These are phyloP conservation scores for Reticulitermes lucifugus DNA, from an alignment of 2,888 invertebrate genomes.

Conservation along the genomic window DNA sequence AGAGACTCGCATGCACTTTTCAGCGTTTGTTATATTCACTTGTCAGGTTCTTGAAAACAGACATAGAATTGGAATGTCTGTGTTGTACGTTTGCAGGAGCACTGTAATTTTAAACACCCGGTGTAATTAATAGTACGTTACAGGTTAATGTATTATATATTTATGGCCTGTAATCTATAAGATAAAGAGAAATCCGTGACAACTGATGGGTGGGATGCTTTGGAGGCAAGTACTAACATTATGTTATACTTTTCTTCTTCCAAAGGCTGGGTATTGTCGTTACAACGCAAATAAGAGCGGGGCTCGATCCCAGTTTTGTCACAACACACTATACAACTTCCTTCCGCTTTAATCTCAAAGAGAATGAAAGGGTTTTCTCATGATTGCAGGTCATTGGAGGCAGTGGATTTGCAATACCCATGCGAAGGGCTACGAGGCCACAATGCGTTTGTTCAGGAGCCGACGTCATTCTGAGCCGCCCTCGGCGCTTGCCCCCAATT, in stretches of 20 bases:
- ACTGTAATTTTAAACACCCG: too few relatives aligned
- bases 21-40: too few relatives aligned
- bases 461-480: constrained; percentile 73
- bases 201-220: too few relatives aligned
- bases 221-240: too few relatives aligned
- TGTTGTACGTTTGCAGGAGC: too few relatives aligned
- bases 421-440: constrained; percentile 10
- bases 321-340: background rate
- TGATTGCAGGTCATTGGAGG: constrained; percentile 1
- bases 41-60: too few relatives aligned
- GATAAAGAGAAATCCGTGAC: too few relatives aligned
- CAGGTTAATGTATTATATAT: too few relatives aligned
- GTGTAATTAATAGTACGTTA: too few relatives aligned
- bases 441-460: constrained; percentile 74
- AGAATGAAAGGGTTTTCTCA: background rate
- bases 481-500: constrained; percentile 64
- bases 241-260: background rate
- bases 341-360: background rate
- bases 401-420: constrained; percentile 5
- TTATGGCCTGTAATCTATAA: too few relatives aligned
- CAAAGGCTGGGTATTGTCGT: background rate
- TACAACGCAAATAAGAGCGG: background rate
- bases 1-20: too few relatives aligned
- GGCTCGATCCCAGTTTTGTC: background rate
- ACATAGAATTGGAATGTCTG: too few relatives aligned